Percentiles rank a stretch among this genome's conserved stretches.
phyloP scores from a whole-genome alignment of 1,140 invertebrate genomes.

The Drosophila kurseongensis region DNA sequence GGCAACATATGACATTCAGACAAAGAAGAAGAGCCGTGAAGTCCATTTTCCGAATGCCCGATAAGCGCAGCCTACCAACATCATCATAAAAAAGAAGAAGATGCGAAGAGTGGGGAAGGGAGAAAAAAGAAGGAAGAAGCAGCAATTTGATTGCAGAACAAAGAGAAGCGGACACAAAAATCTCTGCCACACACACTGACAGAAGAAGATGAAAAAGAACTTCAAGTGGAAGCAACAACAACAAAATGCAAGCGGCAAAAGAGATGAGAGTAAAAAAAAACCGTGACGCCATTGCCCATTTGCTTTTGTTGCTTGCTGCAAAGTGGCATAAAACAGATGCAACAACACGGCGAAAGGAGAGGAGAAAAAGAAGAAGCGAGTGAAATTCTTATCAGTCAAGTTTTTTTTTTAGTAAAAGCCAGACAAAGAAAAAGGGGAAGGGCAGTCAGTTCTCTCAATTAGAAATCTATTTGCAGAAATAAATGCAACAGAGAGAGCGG shows the following conservation, averaged over 20 bases:
- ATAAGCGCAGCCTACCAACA: constrained; percentile 49
- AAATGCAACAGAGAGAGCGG: constrained; percentile 7
- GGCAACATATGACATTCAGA: constrained; percentile 39
- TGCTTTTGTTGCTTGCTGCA: constrained; percentile 39
- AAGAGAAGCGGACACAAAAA: constrained; percentile 56
- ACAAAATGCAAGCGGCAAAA: constrained; percentile 2
- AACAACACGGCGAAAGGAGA: constrained; percentile 33
- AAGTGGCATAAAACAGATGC: constrained; percentile 68
- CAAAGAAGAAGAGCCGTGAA: constrained; percentile 20
- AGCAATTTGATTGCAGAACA: constrained; percentile 48
- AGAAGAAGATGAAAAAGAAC: constrained; percentile 35
- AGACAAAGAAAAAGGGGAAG: constrained; percentile 16
- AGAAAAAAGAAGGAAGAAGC: constrained; percentile 6
- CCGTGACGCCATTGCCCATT: constrained; percentile 50
- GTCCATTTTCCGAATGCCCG: constrained; percentile 52
- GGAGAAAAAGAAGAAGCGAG: constrained; percentile 12
- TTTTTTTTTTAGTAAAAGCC: constrained; percentile 28
- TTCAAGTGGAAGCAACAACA: constrained; percentile 46
- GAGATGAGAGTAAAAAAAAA: constrained; percentile 9
- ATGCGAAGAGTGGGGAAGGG: constrained; percentile 2
- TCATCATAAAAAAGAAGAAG: constrained; percentile 12
- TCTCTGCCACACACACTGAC: constrained; percentile 42
- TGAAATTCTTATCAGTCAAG: constrained; percentile 69
- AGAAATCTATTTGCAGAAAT: constrained; percentile 54
- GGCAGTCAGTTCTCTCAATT: constrained; percentile 29